Conservation (phyloP, 2,113 vertebrate species). For the Heloderma charlesbogerti region DNA sequence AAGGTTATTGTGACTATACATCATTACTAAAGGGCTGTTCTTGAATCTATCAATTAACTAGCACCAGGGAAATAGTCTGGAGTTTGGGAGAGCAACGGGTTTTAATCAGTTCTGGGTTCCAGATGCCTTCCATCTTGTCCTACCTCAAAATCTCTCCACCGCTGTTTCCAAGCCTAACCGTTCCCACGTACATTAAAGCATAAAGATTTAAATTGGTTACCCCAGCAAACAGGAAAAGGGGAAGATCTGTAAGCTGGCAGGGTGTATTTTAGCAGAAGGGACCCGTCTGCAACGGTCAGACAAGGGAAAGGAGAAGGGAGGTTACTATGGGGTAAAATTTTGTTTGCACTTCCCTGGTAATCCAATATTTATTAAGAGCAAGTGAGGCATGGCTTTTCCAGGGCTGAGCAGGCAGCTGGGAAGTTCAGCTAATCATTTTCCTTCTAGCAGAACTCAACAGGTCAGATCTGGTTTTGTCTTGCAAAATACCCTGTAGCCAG, state of each 20-base stretch:
- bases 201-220: neutral
- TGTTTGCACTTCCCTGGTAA: conserved; percentile 2
- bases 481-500: conserved; percentile 32
- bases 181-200: neutral
- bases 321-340: neutral
- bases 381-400: conserved; percentile 11
- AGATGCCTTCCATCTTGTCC: neutral
- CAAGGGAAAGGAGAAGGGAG: neutral
- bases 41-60: neutral
- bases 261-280: neutral
- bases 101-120: neutral
- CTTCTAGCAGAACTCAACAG: conserved; percentile 6
- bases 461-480: conserved; percentile 46
- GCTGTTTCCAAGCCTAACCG: neutral
- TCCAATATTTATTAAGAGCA: conserved; percentile 50
- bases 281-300: neutral
- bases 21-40: neutral
- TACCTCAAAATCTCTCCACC: neutral
- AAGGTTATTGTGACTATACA: neutral
- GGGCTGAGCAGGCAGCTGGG: conserved; percentile 23
- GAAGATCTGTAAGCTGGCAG: neutral
- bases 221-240: neutral
- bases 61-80: neutral
- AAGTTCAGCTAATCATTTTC: conserved; percentile 35
- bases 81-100: neutral